A percentile compares a stretch with the other conserved stretches of the same genome.
phyloP scores from a whole-genome alignment of 2,888 invertebrate genomes.

The Acholoe squamosa region DNA sequence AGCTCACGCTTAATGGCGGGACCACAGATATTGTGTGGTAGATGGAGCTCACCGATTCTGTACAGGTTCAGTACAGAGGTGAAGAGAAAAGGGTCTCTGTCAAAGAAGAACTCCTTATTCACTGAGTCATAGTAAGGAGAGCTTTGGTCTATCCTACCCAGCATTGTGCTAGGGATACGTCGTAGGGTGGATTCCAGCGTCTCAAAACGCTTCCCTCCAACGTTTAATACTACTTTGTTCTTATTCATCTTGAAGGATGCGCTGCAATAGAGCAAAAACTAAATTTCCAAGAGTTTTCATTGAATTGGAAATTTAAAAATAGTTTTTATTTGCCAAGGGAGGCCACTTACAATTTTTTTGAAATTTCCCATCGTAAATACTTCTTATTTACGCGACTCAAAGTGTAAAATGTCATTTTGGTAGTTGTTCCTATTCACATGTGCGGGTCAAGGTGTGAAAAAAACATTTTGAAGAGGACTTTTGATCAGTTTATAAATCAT shows the following conservation, averaged over 20 bases:
- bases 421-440: too few relatives aligned
- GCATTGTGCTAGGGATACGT: constrained; percentile 35
- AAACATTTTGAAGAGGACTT: too few relatives aligned
- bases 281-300: too few relatives aligned
- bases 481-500: too few relatives aligned
- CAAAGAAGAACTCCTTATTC: constrained; percentile 69
- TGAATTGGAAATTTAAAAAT: too few relatives aligned
- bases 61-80: constrained; percentile 71
- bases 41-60: constrained; percentile 71
- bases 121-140: constrained; percentile 14
- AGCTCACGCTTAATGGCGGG: constrained; percentile 71
- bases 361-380: too few relatives aligned
- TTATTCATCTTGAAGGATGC: neutral
- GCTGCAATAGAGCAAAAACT: too few relatives aligned
- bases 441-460: too few relatives aligned
- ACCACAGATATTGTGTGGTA: constrained; percentile 73
- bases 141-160: constrained; percentile 7
- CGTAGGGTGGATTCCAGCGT: constrained; percentile 37
- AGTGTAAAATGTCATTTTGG: too few relatives aligned
- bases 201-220: constrained; percentile 62
- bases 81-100: constrained; percentile 71
- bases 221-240: constrained; percentile 61
- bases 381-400: too few relatives aligned
- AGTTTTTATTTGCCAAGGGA: too few relatives aligned
- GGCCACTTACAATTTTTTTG: too few relatives aligned